Evolutionary conservation across 2,888 invertebrate species (phyloP).

Genomic region (Temnothorax unifasciatus): DNA sequence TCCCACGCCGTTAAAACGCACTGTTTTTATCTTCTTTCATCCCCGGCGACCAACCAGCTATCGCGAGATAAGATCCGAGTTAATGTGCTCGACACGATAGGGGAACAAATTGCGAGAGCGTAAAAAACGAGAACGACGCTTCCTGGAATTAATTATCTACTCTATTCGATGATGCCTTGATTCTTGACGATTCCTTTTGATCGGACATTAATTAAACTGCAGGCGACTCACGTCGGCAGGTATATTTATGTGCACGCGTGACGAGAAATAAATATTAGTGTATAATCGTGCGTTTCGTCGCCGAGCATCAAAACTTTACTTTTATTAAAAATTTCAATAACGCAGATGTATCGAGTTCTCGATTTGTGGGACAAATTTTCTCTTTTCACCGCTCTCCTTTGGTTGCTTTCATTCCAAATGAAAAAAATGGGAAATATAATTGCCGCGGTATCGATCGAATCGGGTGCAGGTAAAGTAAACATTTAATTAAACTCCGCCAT

Average conservation of each 20-base stretch:
- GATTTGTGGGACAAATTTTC: slow-evolving; percentile 43
- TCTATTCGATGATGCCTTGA: slow-evolving; percentile 13
- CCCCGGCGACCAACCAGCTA: background rate
- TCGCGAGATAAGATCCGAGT: slow-evolving; percentile 39
- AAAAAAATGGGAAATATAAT: slow-evolving; percentile 53
- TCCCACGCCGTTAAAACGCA: slow-evolving; percentile 35
- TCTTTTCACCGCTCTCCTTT: slow-evolving; percentile 31
- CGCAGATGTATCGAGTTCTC: background rate
- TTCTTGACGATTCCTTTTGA: slow-evolving; percentile 1
- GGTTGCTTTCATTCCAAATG: slow-evolving; percentile 40
- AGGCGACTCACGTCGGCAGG: background rate
- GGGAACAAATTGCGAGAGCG: slow-evolving; percentile 39
- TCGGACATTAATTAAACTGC: slow-evolving; percentile 35
- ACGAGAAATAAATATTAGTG: background rate
- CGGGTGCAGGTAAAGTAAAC: slow-evolving; percentile 69
- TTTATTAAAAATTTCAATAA: slow-evolving; percentile 34
- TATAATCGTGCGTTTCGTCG: background rate
- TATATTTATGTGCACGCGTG: background rate
- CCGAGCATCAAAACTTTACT: background rate
- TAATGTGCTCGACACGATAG: slow-evolving; percentile 38
- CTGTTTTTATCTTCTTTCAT: slow-evolving; percentile 36
- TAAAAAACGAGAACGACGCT: slow-evolving; percentile 33
- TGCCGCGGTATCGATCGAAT: slow-evolving; percentile 60
- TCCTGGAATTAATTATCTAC: slow-evolving; percentile 38
- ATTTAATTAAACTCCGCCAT: slow-evolving; percentile 78